Base-by-base conservation (phyloP, 2,888 invertebrate genomes). In the Andrena camellia region DNA sequence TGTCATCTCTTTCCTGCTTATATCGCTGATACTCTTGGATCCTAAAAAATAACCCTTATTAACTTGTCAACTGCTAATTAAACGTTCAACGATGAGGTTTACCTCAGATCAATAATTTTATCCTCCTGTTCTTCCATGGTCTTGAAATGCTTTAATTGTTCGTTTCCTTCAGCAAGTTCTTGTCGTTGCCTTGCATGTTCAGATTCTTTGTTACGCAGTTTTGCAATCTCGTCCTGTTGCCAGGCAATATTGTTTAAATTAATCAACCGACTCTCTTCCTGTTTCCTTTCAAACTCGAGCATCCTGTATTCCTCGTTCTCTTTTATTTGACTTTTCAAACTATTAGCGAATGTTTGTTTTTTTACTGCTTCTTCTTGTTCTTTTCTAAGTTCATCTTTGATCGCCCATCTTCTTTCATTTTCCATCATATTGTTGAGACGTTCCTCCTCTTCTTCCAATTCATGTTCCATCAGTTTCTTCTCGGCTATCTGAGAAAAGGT, bases 391-490 rank as follows among this genome's bases (percentile, higher is more conserved):
- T 96, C 96, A 0, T 95, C 94, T 33, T 94, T 91, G 4, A 96
- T 94, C 0, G 95, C 95, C 71, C 94, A 94, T 83, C 95, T 94
- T 0, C 97, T 95, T 88, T 96, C 95, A 91, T 96, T 96, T 88
- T 97, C 97, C 96, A 97, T 97, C 94, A 97, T 96, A 17, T 95
- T 95, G 85, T 97, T 96, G 68, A 97, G 86, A n/a, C 96, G 95
- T 70, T 93, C 91, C 42, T 95, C 95, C 74, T 95, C 94, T 13
- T 92, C 91, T 52, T 87, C 90, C 54, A 94, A 60, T 84, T 94
- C 94, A 26, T 85, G 90, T 86, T 94, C 91, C 3, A 94, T 92
- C 29, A 94, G 86, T 81, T 92, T 93, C 73, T 94, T 94, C 69
- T 94, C 94, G n/a, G 89, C 91, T 84, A 94, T 81, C 94, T 94